Evolutionary conservation across 2,113 vertebrate species (phyloP).

Genomic region (Prolemur simus): DNA sequence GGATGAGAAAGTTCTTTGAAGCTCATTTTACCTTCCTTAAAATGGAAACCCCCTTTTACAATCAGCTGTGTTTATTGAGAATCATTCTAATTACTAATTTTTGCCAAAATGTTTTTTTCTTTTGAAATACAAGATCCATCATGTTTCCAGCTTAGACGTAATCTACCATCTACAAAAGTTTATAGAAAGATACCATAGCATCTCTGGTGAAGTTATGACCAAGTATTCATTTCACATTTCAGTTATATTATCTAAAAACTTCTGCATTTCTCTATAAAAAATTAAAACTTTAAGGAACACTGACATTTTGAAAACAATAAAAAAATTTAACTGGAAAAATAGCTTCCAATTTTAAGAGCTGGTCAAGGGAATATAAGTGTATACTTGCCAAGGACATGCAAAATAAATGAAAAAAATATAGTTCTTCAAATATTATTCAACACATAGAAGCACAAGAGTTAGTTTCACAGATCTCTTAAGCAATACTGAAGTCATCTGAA

Average conservation of each 20-base stretch:
- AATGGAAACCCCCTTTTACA: conserved; percentile 81
- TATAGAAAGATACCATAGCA: conserved; percentile 73
- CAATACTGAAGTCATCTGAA: background rate
- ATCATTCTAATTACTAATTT: conserved; percentile 77
- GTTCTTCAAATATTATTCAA: conserved; percentile 42
- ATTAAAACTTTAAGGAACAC: conserved; percentile 1
- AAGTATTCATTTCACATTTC: conserved; percentile 38
- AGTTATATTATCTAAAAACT: conserved; percentile 52
- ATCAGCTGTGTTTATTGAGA: conserved; percentile 80
- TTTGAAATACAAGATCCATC: conserved; percentile 82
- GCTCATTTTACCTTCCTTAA: conserved; percentile 70
- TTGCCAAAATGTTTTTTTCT: conserved; percentile 77
- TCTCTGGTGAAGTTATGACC: conserved; percentile 73
- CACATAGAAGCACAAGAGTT: background rate
- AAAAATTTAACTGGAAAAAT: conserved; percentile 23
- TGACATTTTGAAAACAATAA: background rate
- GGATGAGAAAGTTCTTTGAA: conserved; percentile 74
- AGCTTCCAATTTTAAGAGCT: background rate
- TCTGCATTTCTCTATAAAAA: conserved; percentile 7
- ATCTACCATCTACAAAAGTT: conserved; percentile 73
- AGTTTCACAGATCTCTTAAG: background rate
- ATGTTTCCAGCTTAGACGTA: conserved; percentile 75
- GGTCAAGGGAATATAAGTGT: background rate
- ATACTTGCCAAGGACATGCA: background rate
- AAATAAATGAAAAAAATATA: background rate